Evolutionary conservation across 2,888 invertebrate species (phyloP).

Genomic region (Mesorhabditis belari): DNA sequence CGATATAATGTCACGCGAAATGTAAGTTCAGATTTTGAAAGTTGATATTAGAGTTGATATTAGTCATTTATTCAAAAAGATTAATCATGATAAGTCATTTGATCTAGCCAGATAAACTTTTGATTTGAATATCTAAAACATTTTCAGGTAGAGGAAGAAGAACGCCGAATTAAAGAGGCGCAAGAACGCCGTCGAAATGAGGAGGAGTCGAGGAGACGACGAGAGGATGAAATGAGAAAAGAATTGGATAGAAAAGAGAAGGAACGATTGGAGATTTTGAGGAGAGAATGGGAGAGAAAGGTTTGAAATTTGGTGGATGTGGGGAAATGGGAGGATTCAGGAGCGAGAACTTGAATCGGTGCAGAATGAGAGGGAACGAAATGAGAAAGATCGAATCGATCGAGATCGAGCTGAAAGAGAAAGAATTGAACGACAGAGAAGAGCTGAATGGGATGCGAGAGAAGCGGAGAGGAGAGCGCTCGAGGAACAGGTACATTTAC

Average conservation of each 20-base stretch:
- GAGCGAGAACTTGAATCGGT: conserved; percentile 36
- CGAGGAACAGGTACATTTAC: conserved; percentile 28
- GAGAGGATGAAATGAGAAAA: conserved; percentile 39
- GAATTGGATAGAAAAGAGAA: conserved; percentile 32
- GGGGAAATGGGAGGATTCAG: conserved; percentile 33
- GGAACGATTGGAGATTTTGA: conserved; percentile 23
- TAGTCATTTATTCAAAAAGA: neutral
- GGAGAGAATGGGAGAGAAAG: conserved; percentile 3
- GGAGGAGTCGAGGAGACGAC: conserved; percentile 40
- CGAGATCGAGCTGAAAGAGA: conserved; percentile 31
- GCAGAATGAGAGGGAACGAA: conserved; percentile 32
- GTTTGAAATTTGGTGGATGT: no score
- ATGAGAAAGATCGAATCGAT: conserved; percentile 38
- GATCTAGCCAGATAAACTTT: neutral
- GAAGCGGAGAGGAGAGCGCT: conserved; percentile 34
- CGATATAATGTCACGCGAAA: neutral
- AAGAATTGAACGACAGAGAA: conserved; percentile 13
- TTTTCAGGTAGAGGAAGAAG: conserved; percentile 48
- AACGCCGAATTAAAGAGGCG: conserved; percentile 43
- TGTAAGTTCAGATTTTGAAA: no score
- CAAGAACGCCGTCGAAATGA: conserved; percentile 32
- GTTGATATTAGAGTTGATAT: no score
- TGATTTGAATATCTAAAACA: no score
- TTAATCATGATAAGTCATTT: neutral
- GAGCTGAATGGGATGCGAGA: conserved; percentile 47